Conservation (phyloP, 2,888 invertebrate species). For the Idaea biselata region DNA sequence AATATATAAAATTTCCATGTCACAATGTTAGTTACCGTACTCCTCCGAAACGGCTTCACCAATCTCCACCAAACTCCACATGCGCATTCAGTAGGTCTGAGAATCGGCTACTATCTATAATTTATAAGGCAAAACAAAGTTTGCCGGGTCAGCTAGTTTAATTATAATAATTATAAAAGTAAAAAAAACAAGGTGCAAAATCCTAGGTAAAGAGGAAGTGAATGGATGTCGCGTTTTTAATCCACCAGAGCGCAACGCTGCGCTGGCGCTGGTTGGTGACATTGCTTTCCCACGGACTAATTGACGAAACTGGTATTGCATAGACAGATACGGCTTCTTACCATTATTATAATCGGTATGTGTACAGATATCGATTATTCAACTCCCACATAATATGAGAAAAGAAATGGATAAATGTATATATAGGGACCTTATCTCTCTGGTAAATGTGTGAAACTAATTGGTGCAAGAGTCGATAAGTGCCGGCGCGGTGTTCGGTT, state of each 20-base stretch:
- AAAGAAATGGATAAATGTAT: slow-evolving; percentile 16
- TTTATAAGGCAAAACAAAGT: no score
- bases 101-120: no score
- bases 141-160: slow-evolving; percentile 40
- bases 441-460: slow-evolving; percentile 40
- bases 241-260: not conserved
- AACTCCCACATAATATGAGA: slow-evolving; percentile 39
- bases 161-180: slow-evolving; percentile 50
- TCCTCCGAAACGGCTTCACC: no score
- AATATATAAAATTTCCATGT: no score
- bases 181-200: not conserved
- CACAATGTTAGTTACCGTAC: no score
- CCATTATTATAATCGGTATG: slow-evolving; percentile 55
- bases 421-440: slow-evolving; percentile 21
- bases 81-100: no score
- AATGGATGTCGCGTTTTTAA: no score
- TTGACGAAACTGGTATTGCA: slow-evolving; percentile 52
- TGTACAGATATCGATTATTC: slow-evolving; percentile 45
- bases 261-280: slow-evolving; percentile 32
- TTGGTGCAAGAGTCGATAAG: slow-evolving; percentile 32
- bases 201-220: not conserved
- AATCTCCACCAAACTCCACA: no score
- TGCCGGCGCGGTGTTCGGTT: slow-evolving; percentile 28
- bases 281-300: slow-evolving; percentile 68
- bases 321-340: slow-evolving; percentile 42